Conservation (phyloP, 2,797 vertebrate species). For the Cuniculus paca region DNA sequence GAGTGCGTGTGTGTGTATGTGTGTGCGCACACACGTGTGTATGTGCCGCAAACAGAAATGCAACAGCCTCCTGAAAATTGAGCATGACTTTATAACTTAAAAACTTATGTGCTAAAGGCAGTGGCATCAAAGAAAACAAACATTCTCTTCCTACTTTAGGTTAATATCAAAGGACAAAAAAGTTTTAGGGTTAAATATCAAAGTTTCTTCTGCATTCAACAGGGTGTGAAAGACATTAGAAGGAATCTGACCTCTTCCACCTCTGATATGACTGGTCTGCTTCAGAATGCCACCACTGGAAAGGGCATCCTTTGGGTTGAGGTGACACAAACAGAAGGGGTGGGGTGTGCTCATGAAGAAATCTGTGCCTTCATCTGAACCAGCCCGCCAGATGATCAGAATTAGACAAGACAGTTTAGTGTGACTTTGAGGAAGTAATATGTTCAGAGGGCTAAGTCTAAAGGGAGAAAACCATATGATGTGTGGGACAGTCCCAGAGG, state of each 20-base stretch:
- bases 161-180: slow-evolving; percentile 56
- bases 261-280: neutral
- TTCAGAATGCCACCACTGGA: neutral
- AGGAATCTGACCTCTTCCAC: neutral
- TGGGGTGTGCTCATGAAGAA: neutral
- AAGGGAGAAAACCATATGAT: neutral
- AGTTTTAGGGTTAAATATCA: slow-evolving; percentile 7
- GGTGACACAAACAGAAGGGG: slow-evolving; percentile 2
- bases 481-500: neutral
- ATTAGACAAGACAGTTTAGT: slow-evolving; percentile 5
- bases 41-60: slow-evolving; percentile 18
- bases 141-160: slow-evolving; percentile 4
- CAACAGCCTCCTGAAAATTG: slow-evolving; percentile 20
- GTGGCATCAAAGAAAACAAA: slow-evolving; percentile 13
- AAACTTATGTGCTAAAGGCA: slow-evolving; percentile 29
- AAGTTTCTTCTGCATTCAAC: neutral
- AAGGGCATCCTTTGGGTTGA: neutral
- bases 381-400: neutral
- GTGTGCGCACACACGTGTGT: neutral
- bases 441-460: slow-evolving; percentile 7
- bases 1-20: neutral
- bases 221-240: slow-evolving; percentile 55
- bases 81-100: slow-evolving; percentile 39
- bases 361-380: neutral
- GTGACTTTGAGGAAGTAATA: neutral